Conservation (phyloP, 2,888 invertebrate species). For the Pachymerium ferrugineum region DNA sequence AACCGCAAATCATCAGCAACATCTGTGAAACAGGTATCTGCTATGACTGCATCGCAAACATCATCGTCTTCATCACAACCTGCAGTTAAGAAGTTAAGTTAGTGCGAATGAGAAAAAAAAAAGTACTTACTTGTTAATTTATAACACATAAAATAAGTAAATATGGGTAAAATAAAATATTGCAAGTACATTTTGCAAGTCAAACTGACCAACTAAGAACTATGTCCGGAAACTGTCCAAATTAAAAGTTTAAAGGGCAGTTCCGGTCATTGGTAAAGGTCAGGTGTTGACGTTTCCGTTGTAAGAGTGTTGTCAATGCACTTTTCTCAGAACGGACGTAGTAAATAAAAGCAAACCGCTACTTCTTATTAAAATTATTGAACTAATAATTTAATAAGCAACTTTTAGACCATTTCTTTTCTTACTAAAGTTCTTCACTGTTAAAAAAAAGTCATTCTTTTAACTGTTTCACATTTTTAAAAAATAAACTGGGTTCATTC, state of each 20-base stretch:
- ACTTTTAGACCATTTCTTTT: no score
- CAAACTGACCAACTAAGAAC: not conserved
- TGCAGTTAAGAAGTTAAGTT: not conserved
- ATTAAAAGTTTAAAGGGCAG: not conserved
- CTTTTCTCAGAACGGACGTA: no score
- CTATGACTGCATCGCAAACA: conserved; percentile 29
- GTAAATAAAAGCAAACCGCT: no score
- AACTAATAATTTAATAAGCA: no score
- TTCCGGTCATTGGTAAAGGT: not conserved
- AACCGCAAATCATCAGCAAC: conserved; percentile 31
- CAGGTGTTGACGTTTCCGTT: not conserved
- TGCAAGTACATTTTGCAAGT: not conserved
- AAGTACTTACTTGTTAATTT: not conserved
- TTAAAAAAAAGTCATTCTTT: no score
- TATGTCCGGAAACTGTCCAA: not conserved
- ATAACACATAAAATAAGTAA: not conserved
- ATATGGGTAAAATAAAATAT: not conserved
- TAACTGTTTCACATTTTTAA: no score
- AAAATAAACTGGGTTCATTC: no score
- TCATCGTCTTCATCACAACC: conserved; percentile 23
- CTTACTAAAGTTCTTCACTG: no score
- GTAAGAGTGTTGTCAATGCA: no score
- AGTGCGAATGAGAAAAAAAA: not conserved
- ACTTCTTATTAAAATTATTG: no score
- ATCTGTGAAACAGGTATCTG: conserved; percentile 33